Conservation (phyloP, 2,797 vertebrate genomes). For the Decapterus maruadsi region DNA sequence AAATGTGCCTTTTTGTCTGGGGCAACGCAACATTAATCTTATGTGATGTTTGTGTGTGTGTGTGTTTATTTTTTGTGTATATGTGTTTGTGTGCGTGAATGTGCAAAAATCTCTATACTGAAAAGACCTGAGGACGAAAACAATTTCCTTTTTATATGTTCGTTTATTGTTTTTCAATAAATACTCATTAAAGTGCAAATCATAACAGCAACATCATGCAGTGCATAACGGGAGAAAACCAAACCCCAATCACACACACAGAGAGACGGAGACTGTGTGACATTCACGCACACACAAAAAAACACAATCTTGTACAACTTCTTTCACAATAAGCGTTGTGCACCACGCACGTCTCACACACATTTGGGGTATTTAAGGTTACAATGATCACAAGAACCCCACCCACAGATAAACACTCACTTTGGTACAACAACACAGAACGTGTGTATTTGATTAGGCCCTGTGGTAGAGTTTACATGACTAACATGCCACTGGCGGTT, state of each 20-base stretch:
- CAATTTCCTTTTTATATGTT: slow-evolving; percentile 41
- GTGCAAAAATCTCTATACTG: background rate
- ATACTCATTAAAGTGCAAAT: slow-evolving; percentile 89
- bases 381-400: slow-evolving; percentile 44
- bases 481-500: slow-evolving; percentile 70
- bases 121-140: slow-evolving; percentile 15
- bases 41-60: slow-evolving; percentile 16
- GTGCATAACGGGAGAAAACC: slow-evolving; percentile 79
- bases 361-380: slow-evolving; percentile 46
- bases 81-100: background rate
- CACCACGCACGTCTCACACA: slow-evolving; percentile 37
- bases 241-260: slow-evolving; percentile 61
- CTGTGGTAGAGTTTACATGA: slow-evolving; percentile 47
- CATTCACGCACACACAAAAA: slow-evolving; percentile 12
- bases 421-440: slow-evolving; percentile 70
- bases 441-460: slow-evolving; percentile 47
- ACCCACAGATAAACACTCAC: slow-evolving; percentile 61
- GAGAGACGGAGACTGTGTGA: slow-evolving; percentile 39
- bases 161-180: slow-evolving; percentile 84
- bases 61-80: slow-evolving; percentile 7
- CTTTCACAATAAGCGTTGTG: slow-evolving; percentile 20
- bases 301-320: slow-evolving; percentile 36
- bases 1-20: slow-evolving; percentile 17
- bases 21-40: slow-evolving; percentile 10
- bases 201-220: slow-evolving; percentile 87